Evolutionary conservation across 2,888 invertebrate species (phyloP), one percentile per base, ranked within the genome.

Genomic region (Ptychoptera albimana): DNA sequence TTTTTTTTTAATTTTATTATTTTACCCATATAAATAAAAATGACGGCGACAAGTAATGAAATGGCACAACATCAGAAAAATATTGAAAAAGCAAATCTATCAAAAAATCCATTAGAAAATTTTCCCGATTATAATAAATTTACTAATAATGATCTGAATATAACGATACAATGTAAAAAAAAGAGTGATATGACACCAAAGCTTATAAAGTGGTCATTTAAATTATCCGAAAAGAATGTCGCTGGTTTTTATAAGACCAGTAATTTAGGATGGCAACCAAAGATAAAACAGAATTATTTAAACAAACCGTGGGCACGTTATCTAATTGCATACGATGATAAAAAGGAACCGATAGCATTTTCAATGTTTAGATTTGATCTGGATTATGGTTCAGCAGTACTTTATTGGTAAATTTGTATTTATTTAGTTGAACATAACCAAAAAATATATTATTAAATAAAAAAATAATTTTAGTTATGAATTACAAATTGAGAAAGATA

Each of bases 291-390:
- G 45, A 66, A 69, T 29, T 81, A 82, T 61, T 67, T 82, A 57
- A 73, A 70, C 13, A 77, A 80, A 48, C 66, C 71, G 39, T 68
- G 68, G 54, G 80, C 82, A 2, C 70, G 77, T 59, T 81, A 75
- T 56, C 60, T 82, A 30, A 66, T 81, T 37, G 76, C 71, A 5
- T 60, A 64, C 39, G 52, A 57, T 10, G 58, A 59, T 2, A 60
- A 55, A 5, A 61, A 59, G 34, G 53, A 62, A 44, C 72, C 73
- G 2, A 68, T 81, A n/a, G 85, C 75, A 1, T 82, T 78, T 57
- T 71, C 75, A 13, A 82, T 84, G 64, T 84, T 83, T 54, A 69
- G 83, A 38, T 83, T 83, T 58, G 83, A 82, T 54, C 64, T 80
- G 57, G 84, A 84, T 55, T 68, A 75, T 54, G 77, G 72, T 1